A percentile compares a stretch with the other conserved stretches of the same genome.
These are phyloP conservation scores for Apus apus DNA, from an alignment of 2,113 vertebrate genomes.

Conservation along the genomic window DNA sequence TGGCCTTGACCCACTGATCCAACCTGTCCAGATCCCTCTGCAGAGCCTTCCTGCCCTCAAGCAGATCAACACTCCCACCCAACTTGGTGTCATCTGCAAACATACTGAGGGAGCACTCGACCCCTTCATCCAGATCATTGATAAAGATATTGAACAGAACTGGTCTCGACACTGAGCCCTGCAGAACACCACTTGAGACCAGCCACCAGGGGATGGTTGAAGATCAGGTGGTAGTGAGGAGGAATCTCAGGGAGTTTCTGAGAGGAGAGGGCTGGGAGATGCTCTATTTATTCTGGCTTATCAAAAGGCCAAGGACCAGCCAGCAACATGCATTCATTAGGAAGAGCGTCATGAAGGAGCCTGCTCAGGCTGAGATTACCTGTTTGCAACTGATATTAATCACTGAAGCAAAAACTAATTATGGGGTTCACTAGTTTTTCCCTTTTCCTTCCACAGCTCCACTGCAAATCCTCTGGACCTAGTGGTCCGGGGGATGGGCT, in stretches of 20 bases:
- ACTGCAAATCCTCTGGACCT: background rate
- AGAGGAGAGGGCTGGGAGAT: background rate
- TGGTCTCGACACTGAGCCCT: too few species aligned
- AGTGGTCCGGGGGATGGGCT: background rate
- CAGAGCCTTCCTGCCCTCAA: too few species aligned
- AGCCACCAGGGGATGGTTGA: background rate
- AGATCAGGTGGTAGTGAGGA: background rate
- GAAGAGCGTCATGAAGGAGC: background rate
- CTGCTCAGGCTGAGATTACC: constrained; percentile 33
- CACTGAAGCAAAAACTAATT: constrained; percentile 66
- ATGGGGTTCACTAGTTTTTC: constrained; percentile 47
- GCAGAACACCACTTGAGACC: too few species aligned
- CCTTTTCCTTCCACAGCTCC: background rate
- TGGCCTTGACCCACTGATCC: too few species aligned
- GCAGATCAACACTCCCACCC: too few species aligned
- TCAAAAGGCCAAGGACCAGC: background rate
- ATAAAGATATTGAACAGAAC: too few species aligned
- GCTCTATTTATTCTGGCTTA: too few species aligned
- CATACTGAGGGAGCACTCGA: too few species aligned
- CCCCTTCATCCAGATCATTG: too few species aligned
- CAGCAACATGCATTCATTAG: background rate
- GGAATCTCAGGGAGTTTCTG: background rate
- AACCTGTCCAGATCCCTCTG: too few species aligned
- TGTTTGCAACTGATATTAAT: constrained; percentile 54
- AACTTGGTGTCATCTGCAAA: too few species aligned